A percentile compares a stretch with the other conserved stretches of the same genome.
Conservation (phyloP, 2,113 vertebrate species). For the Pachypanchax playfairii region DNA sequence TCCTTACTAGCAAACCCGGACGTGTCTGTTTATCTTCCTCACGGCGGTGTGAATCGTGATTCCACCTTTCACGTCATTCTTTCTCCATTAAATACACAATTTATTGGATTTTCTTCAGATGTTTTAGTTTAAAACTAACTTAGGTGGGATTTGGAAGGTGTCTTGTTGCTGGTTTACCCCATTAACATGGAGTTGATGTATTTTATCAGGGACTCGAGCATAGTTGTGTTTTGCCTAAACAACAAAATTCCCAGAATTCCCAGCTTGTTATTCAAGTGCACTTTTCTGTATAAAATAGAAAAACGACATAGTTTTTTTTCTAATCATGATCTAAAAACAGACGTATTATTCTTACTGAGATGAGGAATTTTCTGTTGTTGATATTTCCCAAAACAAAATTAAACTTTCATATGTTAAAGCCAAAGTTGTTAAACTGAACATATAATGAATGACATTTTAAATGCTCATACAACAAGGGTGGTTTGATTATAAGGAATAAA, state of each 20-base stretch:
- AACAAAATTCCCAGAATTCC: not conserved
- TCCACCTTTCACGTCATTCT: not conserved
- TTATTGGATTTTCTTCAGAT: not conserved
- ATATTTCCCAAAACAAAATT: not conserved
- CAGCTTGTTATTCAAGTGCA: too few relatives aligned
- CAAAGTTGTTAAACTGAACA: not conserved
- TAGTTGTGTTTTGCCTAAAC: not conserved
- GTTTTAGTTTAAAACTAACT: not conserved
- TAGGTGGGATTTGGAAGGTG: not conserved
- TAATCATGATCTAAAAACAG: too few relatives aligned
- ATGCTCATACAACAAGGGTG: not conserved
- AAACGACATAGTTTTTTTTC: too few relatives aligned
- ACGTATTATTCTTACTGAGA: too few relatives aligned
- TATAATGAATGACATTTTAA: not conserved
- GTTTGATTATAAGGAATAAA: not conserved
- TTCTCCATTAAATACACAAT: rapidly evolving
- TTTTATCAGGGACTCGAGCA: not conserved
- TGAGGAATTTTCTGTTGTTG: not conserved
- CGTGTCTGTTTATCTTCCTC: slow-evolving; percentile 19
- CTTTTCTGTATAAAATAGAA: too few relatives aligned
- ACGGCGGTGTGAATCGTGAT: slow-evolving; percentile 14
- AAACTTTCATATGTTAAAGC: not conserved
- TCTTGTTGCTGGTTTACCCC: not conserved
- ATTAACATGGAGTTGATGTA: not conserved
- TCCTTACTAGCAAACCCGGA: slow-evolving; percentile 38